Evolutionary conservation across 1,140 invertebrate genomes (phyloP), one percentile per base, ranked within the genome.

Genomic region (Dinoponera quadriceps): DNA sequence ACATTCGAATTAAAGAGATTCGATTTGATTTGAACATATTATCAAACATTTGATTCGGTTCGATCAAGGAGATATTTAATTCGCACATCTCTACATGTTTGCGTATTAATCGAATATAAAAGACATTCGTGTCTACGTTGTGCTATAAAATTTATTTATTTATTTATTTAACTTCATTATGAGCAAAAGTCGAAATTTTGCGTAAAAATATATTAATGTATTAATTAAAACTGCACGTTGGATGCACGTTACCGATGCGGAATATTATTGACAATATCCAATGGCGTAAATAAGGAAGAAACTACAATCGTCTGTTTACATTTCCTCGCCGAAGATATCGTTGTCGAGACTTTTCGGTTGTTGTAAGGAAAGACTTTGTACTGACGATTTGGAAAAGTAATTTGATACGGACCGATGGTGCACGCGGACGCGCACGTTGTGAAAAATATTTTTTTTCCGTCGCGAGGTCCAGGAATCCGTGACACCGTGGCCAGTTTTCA

Each of bases 371-470:
- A 14, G 69, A 69, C 33, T 80, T 80, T 69, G 51, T n/a, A 48
- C 65, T n/a, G 29, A 44, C 11, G 7, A 78, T 68, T 27, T 55
- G 20, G 18, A 78, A 69, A 78, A 57, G 18, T 33, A 57, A 38
- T 33, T 20, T 27, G 51, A 68, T 69, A 69, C 38, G 7, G 27
- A 75, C 38, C 63, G 49, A 63, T 75, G 4, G 3, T n/a, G 25
- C 60, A 1, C 3, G 18, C 66, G 49, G 3, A 1, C 29, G 25
- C 59, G 0, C 9, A 13, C 66, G 29, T 80, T 27, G 22, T 51
- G 51, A 69, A 80, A 77, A 69, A 80, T 80, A 57, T 80, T 48
- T 69, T 80, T n/a, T 80, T 51, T 71, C 27, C n/a, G 22, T n/a
- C 14, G 14, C 18, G 1, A n/a, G 38, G 14, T 20, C 51, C 49